Base-by-base conservation (phyloP, 2,888 invertebrate species). In the Endomychus coccineus region DNA sequence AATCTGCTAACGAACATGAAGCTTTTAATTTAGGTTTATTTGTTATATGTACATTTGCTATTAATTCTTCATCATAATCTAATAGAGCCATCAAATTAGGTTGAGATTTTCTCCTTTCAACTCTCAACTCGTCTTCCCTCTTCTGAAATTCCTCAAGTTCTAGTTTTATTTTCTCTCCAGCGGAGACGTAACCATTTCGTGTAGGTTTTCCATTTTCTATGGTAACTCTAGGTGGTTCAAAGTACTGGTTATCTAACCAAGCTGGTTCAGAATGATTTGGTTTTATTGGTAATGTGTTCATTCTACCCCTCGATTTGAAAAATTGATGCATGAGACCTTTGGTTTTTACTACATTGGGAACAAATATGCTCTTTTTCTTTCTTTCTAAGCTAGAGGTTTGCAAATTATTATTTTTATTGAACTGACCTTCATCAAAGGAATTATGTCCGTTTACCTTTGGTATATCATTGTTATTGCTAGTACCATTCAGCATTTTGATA, bases 301-400 rank as follows among this genome's bases (percentile, higher is more conserved):
- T 56, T 64, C 81, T 84, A 15, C 89, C 89, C 36, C 83, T 77
- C 16, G 80, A 82, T 39, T 84, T 85, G 43, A 89, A 75, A 59
- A 87, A 87, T 55, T 85, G 76, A 55, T 88, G 83, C 89, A 89
- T 89, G 15, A 88, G 73, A 9, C 88, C 88, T 57, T 78, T 85
- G 41, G 56, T 27, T 14, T 34, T 39, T 11, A 39, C 19, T 3
- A 38, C 38, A 33, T 33, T 33, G 11, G 27, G 23, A 6, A 33
- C 27, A 10, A 27, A 21, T 11, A 29, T 21, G 14, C 17, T 34
- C 12, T 12, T 21, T 16, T 22, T 38, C 16, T 12, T 21, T 23
- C 13, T 23, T 2, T 19, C 17, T n/a, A n/a, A n/a, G 13, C 33
- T 30, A 16, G 33, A 23, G 15, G 28, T 4, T 27, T 37, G 31